phyloP scores from a whole-genome alignment of 2,113 vertebrate genomes.

The Gymnorhina tibicen region DNA sequence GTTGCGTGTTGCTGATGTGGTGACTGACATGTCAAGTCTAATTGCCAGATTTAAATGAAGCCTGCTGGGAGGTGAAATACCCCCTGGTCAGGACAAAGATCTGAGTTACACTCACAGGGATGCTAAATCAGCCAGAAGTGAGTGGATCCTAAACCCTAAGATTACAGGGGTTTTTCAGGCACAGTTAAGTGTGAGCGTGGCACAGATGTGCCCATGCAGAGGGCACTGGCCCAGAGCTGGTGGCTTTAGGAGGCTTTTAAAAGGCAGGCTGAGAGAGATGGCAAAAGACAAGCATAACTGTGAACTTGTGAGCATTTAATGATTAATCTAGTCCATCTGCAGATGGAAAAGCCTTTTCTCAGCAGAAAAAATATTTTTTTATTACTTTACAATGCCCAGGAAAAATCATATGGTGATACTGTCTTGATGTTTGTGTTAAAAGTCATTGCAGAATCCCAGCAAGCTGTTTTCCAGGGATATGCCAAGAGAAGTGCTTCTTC shows the following conservation, averaged over 20 bases:
- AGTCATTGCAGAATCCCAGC: background rate
- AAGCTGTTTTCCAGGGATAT: background rate
- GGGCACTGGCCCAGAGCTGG: background rate
- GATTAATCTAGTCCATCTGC: background rate
- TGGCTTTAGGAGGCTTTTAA: background rate
- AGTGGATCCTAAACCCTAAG: background rate
- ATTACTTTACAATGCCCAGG: background rate
- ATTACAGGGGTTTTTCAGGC: background rate
- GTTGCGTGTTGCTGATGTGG: background rate
- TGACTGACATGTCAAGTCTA: background rate
- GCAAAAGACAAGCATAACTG: background rate
- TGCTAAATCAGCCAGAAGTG: background rate
- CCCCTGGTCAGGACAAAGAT: background rate
- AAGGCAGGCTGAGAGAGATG: background rate
- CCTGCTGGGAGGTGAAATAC: background rate
- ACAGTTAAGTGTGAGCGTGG: background rate
- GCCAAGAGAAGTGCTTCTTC: background rate
- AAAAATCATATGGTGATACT: background rate
- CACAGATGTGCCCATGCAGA: accelerated
- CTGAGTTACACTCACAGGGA: background rate
- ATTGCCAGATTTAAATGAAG: background rate
- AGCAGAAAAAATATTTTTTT: background rate
- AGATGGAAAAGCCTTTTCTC: background rate
- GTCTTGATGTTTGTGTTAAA: background rate
- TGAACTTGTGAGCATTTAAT: background rate